Conservation (phyloP, 30 jellyfish, hydroid and myxozoan species). For the Sanderia malayensis region DNA sequence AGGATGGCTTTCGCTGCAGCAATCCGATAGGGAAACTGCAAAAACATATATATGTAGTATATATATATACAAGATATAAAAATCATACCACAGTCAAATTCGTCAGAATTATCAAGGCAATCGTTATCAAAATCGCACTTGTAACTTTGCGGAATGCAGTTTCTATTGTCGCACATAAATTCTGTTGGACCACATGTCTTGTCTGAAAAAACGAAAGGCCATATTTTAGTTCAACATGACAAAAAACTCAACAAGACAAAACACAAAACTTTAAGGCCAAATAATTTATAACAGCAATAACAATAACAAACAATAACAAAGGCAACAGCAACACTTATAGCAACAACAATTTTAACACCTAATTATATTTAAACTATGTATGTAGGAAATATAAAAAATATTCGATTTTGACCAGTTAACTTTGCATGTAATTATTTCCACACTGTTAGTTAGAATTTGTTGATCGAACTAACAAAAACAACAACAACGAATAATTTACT, state of each 20-base stretch:
- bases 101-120: slow-evolving; percentile 81
- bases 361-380: background rate
- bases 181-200: slow-evolving; percentile 52
- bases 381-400: background rate
- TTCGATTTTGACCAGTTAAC: background rate
- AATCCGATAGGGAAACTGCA: background rate
- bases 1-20: background rate
- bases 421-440: background rate
- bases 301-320: background rate
- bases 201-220: slow-evolving; percentile 8
- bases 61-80: background rate
- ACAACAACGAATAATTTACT: background rate
- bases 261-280: too few species aligned
- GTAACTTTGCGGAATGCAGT: slow-evolving; percentile 76
- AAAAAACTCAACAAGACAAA: background rate
- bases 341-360: background rate
- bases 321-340: background rate
- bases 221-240: background rate
- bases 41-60: background rate
- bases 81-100: slow-evolving; percentile 58
- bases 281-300: too few species aligned
- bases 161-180: slow-evolving; percentile 60
- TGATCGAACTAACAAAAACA: background rate
- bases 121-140: slow-evolving; percentile 78
- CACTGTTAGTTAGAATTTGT: background rate